Evolutionary conservation across 1,140 invertebrate genomes (phyloP).

Genomic region (Hesperophylax magnus): DNA sequence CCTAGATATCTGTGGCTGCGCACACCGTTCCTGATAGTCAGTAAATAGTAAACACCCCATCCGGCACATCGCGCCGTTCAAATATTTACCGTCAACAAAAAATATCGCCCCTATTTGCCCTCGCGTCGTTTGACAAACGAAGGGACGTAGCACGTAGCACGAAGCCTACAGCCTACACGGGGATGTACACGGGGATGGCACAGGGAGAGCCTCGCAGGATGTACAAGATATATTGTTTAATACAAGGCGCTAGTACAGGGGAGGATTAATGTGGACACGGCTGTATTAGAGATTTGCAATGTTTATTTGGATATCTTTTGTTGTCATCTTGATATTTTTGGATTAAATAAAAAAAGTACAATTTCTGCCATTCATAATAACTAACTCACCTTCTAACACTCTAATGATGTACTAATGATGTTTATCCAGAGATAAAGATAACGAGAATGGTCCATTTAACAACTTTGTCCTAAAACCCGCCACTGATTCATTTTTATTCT

Average conservation of each 20-base stretch:
- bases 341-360: no score
- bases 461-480: no score
- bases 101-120: slow-evolving; percentile 40
- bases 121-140: slow-evolving; percentile 26
- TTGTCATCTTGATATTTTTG: no score
- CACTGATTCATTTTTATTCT: no score
- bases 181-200: not conserved
- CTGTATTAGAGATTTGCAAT: not conserved
- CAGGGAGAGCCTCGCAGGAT: not conserved
- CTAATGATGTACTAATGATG: no score
- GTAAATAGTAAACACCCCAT: slow-evolving; percentile 9
- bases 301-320: not conserved
- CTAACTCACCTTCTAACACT: no score
- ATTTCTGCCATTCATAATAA: no score
- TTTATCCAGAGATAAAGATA: no score
- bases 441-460: no score
- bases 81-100: slow-evolving; percentile 45
- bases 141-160: slow-evolving; percentile 5
- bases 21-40: slow-evolving; percentile 12
- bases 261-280: slow-evolving; percentile 4
- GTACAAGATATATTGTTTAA: slow-evolving; percentile 3
- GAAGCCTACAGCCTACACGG: not conserved
- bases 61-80: slow-evolving; percentile 12
- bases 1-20: not conserved
- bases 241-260: not conserved